Percentiles rank a stretch among this genome's conserved stretches.
Evolutionary conservation across 2,797 vertebrate genomes (phyloP).

Genomic region (Morus bassanus): DNA sequence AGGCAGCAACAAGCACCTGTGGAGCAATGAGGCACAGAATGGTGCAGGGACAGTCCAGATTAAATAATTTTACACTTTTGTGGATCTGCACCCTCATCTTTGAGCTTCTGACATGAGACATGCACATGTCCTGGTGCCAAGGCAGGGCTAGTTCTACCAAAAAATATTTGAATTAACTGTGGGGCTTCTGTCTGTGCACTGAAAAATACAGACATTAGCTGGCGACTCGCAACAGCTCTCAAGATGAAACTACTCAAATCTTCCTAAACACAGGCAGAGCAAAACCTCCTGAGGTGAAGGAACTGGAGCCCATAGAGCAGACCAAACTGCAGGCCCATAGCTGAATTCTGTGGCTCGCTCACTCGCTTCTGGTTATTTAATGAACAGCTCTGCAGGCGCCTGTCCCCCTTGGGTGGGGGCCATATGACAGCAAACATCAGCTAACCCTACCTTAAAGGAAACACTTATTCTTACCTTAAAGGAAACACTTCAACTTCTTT

Average conservation of each 20-base stretch:
- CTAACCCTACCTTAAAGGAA: background rate
- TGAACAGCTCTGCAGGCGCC: background rate
- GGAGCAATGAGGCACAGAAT: background rate
- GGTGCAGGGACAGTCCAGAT: background rate
- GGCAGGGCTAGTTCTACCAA: background rate
- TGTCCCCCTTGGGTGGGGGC: background rate
- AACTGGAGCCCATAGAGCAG: background rate
- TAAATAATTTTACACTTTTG: background rate
- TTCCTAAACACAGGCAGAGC: background rate
- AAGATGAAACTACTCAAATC: background rate
- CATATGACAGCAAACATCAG: background rate
- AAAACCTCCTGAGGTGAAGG: background rate
- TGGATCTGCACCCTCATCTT: background rate
- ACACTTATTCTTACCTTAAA: background rate
- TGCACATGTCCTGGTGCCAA: background rate
- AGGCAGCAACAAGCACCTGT: background rate
- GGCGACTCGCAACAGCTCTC: background rate
- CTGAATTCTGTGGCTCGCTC: background rate
- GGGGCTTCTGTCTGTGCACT: background rate
- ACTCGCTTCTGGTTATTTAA: background rate
- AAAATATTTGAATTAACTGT: background rate
- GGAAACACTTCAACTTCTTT: background rate
- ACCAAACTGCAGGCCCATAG: background rate
- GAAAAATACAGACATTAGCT: background rate
- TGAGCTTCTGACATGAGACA: background rate